Conservation (phyloP, 2,888 invertebrate species). For the Dysmachus trigonus region DNA sequence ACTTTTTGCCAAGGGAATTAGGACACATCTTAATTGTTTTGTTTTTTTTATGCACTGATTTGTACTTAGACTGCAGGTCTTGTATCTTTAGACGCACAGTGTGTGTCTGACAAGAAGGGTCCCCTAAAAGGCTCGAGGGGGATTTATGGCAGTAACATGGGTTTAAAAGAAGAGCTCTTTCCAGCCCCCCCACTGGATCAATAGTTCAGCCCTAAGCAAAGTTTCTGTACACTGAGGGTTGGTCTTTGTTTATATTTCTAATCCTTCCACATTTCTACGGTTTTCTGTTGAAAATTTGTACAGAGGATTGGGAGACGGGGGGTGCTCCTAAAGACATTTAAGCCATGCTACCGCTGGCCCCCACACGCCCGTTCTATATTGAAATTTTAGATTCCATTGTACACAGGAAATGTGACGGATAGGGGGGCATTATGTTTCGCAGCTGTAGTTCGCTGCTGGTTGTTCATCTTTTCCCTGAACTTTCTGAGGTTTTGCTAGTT, state of each 20-base stretch:
- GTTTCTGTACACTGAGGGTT: background rate
- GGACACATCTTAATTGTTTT: background rate
- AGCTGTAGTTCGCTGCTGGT: background rate
- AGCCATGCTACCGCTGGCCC: background rate
- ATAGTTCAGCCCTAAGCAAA: background rate
- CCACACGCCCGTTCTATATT: background rate
- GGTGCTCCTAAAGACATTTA: background rate
- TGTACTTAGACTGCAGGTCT: background rate
- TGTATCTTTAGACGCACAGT: background rate
- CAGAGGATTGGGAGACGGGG: background rate
- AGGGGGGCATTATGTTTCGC: constrained; percentile 7
- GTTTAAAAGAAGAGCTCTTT: background rate
- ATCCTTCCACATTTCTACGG: constrained; percentile 41
- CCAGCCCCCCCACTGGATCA: background rate
- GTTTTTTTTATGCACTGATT: background rate
- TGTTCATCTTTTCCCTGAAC: constrained; percentile 19
- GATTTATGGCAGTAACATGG: background rate
- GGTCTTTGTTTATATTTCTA: constrained; percentile 36
- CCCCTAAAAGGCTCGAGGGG: background rate
- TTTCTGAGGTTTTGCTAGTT: constrained; percentile 22
- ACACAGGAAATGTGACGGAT: constrained; percentile 19
- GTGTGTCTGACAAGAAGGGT: background rate
- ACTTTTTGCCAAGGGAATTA: background rate
- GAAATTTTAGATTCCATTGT: constrained; percentile 18
- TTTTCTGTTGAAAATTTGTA: background rate